Percentiles rank a stretch among this genome's conserved stretches.
Evolutionary conservation across 2,797 vertebrate species (phyloP).

Genomic region (Balearica regulorum): DNA sequence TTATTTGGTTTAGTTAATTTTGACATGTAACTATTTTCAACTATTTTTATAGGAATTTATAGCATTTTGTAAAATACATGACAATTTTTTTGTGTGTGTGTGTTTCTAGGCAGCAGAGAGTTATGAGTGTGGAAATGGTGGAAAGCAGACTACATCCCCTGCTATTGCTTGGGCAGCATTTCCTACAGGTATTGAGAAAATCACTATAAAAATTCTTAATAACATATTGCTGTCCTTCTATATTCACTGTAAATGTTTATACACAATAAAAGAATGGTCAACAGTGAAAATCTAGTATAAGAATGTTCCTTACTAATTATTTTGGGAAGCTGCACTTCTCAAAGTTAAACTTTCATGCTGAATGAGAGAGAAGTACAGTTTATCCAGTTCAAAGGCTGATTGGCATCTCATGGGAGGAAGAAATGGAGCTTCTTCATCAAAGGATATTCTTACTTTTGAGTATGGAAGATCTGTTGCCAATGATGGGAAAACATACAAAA

Average conservation of each 20-base stretch:
- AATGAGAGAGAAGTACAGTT: neutral
- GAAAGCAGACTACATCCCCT: conserved; percentile 72
- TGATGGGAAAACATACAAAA: neutral
- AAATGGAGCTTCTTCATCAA: neutral
- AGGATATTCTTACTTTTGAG: neutral
- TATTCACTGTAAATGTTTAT: neutral
- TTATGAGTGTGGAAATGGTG: conserved; percentile 72
- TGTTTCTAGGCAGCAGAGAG: conserved; percentile 75
- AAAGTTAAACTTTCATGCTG: neutral
- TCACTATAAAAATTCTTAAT: neutral
- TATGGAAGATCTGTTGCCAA: neutral
- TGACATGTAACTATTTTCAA: neutral
- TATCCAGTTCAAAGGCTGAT: neutral
- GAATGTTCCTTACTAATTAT: neutral
- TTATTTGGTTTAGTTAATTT: neutral
- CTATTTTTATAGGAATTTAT: neutral
- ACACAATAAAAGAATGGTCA: neutral
- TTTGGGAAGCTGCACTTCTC: neutral
- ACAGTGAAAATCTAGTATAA: neutral
- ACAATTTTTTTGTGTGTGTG: neutral
- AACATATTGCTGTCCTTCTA: neutral
- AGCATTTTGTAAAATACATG: neutral
- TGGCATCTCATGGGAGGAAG: neutral
- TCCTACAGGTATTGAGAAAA: conserved; percentile 72
- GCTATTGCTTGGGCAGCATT: conserved; percentile 81